Evolutionary conservation across 2,113 vertebrate genomes (phyloP).

Genomic region (Eretmochelys imbricata): DNA sequence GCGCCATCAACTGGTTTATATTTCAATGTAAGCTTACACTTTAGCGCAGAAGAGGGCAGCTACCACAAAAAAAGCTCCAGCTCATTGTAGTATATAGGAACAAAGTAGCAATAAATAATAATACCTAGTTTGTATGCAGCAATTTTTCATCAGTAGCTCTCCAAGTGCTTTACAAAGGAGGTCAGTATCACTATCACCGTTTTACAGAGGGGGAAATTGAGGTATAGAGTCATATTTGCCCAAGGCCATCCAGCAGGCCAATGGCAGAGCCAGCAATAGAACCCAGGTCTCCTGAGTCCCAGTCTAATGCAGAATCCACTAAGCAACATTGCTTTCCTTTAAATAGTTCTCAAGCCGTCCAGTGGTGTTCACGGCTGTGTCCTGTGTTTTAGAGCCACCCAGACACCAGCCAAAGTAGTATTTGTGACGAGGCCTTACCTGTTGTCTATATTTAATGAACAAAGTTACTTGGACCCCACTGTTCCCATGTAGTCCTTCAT

Average conservation of each 20-base stretch:
- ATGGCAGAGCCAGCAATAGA: neutral
- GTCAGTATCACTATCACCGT: neutral
- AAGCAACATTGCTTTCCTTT: neutral
- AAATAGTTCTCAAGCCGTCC: neutral
- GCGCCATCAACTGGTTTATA: neutral
- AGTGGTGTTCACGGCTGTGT: neutral
- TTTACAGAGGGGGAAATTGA: neutral
- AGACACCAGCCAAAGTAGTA: neutral
- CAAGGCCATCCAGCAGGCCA: neutral
- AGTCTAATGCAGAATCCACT: neutral
- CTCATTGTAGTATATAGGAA: neutral
- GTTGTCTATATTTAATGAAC: accelerated
- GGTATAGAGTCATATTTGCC: neutral
- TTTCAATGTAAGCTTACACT: neutral
- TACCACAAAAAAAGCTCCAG: neutral
- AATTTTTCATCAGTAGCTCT: neutral
- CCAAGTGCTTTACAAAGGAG: neutral
- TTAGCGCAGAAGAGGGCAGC: neutral
- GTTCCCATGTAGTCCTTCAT: neutral
- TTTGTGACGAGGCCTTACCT: neutral
- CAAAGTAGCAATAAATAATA: neutral
- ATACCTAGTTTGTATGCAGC: neutral
- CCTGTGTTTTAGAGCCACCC: neutral
- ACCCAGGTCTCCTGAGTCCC: neutral
- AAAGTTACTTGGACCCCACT: accelerated